Conservation (phyloP, 35 echinoderm and acorn worm species). For the Eucidaris tribuloides region DNA sequence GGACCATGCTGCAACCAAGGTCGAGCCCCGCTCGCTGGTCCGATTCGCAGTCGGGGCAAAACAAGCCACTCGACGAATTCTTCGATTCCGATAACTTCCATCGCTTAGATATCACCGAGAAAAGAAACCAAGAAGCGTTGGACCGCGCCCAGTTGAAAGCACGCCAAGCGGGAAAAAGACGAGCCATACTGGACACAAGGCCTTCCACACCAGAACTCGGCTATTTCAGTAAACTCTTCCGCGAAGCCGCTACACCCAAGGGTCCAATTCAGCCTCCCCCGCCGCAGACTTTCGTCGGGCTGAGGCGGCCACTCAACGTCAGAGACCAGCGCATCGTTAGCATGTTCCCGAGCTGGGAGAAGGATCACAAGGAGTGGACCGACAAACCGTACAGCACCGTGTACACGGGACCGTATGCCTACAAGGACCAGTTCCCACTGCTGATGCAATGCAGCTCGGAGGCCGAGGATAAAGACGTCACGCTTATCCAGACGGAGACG, state of each 20-base stretch:
- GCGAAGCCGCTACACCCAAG: background rate
- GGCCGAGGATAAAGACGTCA: conserved; percentile 72
- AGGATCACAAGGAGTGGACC: conserved; percentile 40
- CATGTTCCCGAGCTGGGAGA: background rate
- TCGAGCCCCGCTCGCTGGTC: background rate
- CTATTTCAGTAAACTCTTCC: background rate
- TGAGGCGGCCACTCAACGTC: background rate
- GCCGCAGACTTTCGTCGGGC: conserved; percentile 9
- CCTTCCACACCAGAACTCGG: background rate
- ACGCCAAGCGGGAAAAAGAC: background rate
- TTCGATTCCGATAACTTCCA: conserved; percentile 33
- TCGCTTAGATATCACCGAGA: background rate
- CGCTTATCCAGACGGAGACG: conserved; percentile 78
- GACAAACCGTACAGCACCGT: conserved; percentile 82
- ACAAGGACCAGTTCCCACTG: conserved; percentile 61
- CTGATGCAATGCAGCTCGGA: conserved; percentile 61
- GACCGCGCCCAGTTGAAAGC: background rate
- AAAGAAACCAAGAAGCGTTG: background rate
- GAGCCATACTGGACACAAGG: background rate
- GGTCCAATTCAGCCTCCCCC: background rate
- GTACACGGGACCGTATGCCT: conserved; percentile 3
- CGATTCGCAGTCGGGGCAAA: conserved; percentile 4
- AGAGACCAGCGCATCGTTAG: background rate
- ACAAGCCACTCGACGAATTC: conserved; percentile 19
- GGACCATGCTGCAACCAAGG: background rate